Evolutionary conservation across 1,140 invertebrate species (phyloP), one percentile per base, ranked within the genome.

Genomic region (Drosophila parvula): DNA sequence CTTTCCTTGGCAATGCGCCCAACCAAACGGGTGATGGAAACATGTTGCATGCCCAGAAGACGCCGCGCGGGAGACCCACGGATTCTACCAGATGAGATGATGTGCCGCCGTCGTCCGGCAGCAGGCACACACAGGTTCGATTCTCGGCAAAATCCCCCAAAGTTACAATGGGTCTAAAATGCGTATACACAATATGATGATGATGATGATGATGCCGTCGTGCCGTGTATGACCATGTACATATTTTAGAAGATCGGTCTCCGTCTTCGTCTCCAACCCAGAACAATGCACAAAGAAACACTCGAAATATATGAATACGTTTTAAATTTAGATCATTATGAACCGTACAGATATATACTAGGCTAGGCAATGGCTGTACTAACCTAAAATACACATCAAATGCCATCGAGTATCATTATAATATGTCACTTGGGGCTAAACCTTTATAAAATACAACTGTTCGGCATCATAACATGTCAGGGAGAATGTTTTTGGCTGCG

Each of bases 1-100:
- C 76, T 86, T 86, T 83, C 76, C 64, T 86, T 86, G 82, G 82
- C 82, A 86, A 45, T 63, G 83, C 79, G 82, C 82, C 82, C 82
- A 86, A 88, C 82, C 82, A 80, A 88, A 88, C 79, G 78, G 71
- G 78, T 82, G 83, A 86, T 86, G 79, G 56, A 88, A 86, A 77
- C 79, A 88, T 80, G 65, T 83, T 69, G 81, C 81, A 84, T 74
- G 68, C 74, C 69, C 47, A 62, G 45, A 64, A 56, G 47, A 51
- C 59, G 79, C 61, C 62, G 79, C 58, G 79, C 79, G 76, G 82
- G 83, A 88, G 83, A 69, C 60, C 60, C 28, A 45, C 36, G 41
- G 60, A 55, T 11, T 41, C 53, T n/a, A n/a, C 34, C 56, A 55
- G 47, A 30, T 41, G 32, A 64, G 65, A 51, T 43, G 60, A 51